Percentiles rank a stretch among this genome's conserved stretches.
Conservation (phyloP, 2,113 vertebrate species). For the Cnemophilus loriae region DNA sequence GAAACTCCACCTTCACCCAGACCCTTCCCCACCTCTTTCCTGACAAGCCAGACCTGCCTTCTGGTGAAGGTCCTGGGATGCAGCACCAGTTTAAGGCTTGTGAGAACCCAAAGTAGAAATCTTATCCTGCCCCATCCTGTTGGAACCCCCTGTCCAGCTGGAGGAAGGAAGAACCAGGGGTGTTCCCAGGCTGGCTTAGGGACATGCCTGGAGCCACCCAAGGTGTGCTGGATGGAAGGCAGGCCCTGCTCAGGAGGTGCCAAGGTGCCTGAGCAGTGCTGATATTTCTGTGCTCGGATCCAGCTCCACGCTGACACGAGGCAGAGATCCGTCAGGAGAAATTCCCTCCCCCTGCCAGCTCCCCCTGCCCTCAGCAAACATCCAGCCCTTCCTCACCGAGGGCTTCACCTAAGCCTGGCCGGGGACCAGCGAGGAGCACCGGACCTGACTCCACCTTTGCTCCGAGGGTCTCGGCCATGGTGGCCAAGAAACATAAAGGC, state of each 20-base stretch:
- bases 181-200: not conserved
- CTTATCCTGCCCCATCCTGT: not conserved
- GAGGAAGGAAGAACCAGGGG: not conserved
- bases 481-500: constrained; percentile 40
- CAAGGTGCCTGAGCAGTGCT: not conserved
- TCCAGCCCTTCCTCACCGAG: not conserved
- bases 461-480: not conserved
- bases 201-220: not conserved
- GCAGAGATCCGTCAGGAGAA: not conserved
- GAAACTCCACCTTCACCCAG: not conserved
- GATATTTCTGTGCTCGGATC: not conserved
- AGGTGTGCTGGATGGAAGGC: not conserved
- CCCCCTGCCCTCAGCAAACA: not conserved
- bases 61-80: not conserved
- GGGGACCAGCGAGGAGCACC: not conserved
- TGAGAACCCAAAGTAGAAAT: not conserved
- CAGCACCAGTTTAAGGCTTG: not conserved
- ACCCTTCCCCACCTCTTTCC: not conserved
- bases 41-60: not conserved
- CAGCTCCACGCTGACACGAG: not conserved
- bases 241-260: not conserved
- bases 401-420: not conserved
- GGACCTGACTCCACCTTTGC: not conserved
- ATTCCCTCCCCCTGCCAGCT: not conserved
- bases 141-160: not conserved